A percentile compares a stretch with the other conserved stretches of the same genome.
Conservation (phyloP, 2,888 invertebrate species). For the Scrobipalpa costella region DNA sequence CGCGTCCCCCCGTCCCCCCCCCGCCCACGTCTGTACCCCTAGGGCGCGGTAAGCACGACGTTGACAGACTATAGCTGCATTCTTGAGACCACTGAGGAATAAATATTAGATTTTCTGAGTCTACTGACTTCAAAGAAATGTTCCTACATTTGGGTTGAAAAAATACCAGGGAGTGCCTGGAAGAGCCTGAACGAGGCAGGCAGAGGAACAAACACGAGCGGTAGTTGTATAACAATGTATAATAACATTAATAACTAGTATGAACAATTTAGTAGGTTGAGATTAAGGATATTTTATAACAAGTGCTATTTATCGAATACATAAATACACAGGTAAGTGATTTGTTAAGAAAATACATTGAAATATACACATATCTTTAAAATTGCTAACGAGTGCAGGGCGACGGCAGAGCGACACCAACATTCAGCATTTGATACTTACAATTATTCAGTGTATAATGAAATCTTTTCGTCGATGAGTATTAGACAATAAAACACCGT, state of each 20-base stretch:
- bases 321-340: slow-evolving; percentile 13
- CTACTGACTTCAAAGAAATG: too few species aligned
- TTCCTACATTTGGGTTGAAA: too few species aligned
- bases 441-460: background rate
- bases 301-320: slow-evolving; percentile 1
- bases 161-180: too few species aligned
- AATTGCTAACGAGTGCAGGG: background rate
- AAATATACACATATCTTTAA: slow-evolving; percentile 3
- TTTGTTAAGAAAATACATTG: slow-evolving; percentile 1
- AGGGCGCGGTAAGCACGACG: too few species aligned
- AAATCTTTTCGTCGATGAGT: too few species aligned
- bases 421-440: background rate
- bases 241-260: slow-evolving; percentile 12
- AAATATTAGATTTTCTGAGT: too few species aligned
- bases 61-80: too few species aligned
- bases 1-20: too few species aligned
- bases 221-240: slow-evolving; percentile 12
- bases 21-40: too few species aligned
- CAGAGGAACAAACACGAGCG: background rate
- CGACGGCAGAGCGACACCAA: background rate
- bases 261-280: slow-evolving; percentile 3
- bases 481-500: too few species aligned
- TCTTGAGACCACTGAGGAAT: too few species aligned
- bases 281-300: slow-evolving; percentile 14
- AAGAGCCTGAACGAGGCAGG: too few species aligned